Conservation (phyloP, 30 jellyfish, hydroid and myxozoan species). For the Cassiopea xamachana region DNA sequence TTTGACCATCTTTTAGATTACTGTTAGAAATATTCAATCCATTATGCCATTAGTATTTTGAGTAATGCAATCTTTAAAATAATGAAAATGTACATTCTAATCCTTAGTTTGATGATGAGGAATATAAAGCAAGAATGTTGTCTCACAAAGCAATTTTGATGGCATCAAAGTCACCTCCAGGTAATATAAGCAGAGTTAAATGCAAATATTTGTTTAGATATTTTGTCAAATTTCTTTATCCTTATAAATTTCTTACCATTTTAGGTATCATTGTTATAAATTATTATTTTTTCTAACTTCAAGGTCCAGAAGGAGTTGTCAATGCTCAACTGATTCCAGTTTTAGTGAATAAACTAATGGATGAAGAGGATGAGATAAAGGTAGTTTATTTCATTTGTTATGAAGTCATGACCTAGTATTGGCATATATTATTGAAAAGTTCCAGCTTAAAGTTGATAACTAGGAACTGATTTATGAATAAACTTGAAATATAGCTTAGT, state of each 20-base stretch:
- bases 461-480: no score
- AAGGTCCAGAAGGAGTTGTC: slow-evolving; percentile 94
- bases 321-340: slow-evolving; percentile 77
- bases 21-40: no score
- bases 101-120: slow-evolving; percentile 87
- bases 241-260: no score
- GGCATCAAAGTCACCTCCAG: slow-evolving; percentile 91
- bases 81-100: background rate
- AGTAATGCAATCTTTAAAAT: background rate
- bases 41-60: background rate
- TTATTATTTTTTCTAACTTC: background rate
- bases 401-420: no score
- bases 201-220: background rate
- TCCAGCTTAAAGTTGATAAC: no score
- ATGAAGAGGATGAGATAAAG: slow-evolving; percentile 93
- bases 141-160: slow-evolving; percentile 84
- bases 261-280: no score
- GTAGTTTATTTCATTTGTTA: slow-evolving; percentile 5
- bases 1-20: no score
- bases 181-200: slow-evolving; percentile 24
- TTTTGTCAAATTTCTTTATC: background rate
- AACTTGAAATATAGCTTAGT: no score
- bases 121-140: slow-evolving; percentile 76
- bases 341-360: slow-evolving; percentile 69
- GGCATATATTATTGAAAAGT: no score